phyloP scores from a whole-genome alignment of 2,888 invertebrate species.

The Idaea biselata region DNA sequence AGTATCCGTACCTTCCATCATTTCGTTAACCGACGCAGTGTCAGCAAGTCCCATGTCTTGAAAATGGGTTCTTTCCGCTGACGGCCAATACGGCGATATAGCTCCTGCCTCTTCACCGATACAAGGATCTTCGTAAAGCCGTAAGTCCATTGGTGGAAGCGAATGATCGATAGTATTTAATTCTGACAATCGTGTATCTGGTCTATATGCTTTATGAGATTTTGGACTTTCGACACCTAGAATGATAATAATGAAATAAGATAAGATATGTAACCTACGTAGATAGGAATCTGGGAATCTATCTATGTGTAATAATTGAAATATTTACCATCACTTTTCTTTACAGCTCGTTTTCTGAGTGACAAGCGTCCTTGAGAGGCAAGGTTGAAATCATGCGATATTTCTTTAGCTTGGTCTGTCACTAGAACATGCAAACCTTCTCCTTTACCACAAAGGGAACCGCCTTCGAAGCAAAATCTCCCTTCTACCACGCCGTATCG shows the following conservation, averaged over 20 bases:
- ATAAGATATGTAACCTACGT: not conserved
- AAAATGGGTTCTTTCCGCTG: slow-evolving; percentile 74
- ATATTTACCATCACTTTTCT: slow-evolving; percentile 39
- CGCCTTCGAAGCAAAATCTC: slow-evolving; percentile 94
- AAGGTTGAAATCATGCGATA: slow-evolving; percentile 84
- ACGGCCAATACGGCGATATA: slow-evolving; percentile 84
- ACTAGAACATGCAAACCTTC: slow-evolving; percentile 89
- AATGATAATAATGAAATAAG: slow-evolving; percentile 4
- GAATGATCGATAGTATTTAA: slow-evolving; percentile 72
- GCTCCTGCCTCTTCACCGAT: slow-evolving; percentile 64
- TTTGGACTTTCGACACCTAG: slow-evolving; percentile 54
- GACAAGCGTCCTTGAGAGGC: slow-evolving; percentile 86
- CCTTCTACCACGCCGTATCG: slow-evolving; percentile 93
- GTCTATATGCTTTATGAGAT: slow-evolving; percentile 58
- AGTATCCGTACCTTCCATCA: slow-evolving; percentile 39
- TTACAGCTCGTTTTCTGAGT: slow-evolving; percentile 71
- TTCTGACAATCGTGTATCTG: slow-evolving; percentile 77
- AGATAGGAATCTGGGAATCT: too few species aligned
- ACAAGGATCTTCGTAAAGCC: slow-evolving; percentile 57
- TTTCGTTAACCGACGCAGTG: slow-evolving; percentile 57
- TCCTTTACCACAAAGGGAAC: slow-evolving; percentile 91
- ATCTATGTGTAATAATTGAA: too few species aligned
- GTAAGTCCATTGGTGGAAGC: slow-evolving; percentile 57
- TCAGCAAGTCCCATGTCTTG: slow-evolving; percentile 70
- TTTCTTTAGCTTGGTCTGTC: slow-evolving; percentile 88